These are phyloP conservation scores for Rostratula benghalensis DNA, from an alignment of 2,113 vertebrate genomes.

Conservation along the genomic window DNA sequence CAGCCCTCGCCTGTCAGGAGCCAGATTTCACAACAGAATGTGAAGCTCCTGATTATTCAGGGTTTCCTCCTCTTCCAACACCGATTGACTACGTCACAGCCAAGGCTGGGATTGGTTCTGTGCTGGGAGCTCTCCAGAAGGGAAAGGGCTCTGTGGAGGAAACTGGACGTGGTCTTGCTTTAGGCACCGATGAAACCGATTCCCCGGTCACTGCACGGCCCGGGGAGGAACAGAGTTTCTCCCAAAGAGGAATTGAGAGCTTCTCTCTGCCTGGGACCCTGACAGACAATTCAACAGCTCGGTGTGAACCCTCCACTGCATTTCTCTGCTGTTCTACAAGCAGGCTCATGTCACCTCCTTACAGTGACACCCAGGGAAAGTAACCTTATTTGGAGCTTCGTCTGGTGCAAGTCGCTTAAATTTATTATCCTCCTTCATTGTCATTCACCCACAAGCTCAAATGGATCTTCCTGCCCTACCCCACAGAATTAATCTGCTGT, in stretches of 20 bases:
- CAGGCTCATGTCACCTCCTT: neutral
- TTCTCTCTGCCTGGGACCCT: neutral
- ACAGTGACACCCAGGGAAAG: neutral
- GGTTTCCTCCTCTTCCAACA: neutral
- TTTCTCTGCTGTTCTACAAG: neutral
- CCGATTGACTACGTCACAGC: neutral
- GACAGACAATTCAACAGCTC: neutral
- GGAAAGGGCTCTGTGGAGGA: neutral
- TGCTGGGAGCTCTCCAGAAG: neutral
- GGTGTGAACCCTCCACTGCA: neutral
- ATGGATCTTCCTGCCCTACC: neutral
- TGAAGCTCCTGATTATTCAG: neutral
- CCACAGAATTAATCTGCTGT: neutral
- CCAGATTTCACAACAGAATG: neutral
- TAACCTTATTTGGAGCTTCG: neutral
- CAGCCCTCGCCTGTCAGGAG: neutral
- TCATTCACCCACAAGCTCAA: neutral
- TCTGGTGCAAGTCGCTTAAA: neutral
- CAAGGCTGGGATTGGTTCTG: neutral
- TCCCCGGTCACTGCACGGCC: neutral
- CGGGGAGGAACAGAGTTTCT: accelerated
- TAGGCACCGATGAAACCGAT: neutral
- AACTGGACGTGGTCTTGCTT: neutral
- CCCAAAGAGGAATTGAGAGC: neutral
- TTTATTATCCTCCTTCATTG: neutral